A percentile compares a stretch with the other conserved stretches of the same genome.
Conservation (phyloP, 2,797 vertebrate genomes). For the Anguilla pacifica region DNA sequence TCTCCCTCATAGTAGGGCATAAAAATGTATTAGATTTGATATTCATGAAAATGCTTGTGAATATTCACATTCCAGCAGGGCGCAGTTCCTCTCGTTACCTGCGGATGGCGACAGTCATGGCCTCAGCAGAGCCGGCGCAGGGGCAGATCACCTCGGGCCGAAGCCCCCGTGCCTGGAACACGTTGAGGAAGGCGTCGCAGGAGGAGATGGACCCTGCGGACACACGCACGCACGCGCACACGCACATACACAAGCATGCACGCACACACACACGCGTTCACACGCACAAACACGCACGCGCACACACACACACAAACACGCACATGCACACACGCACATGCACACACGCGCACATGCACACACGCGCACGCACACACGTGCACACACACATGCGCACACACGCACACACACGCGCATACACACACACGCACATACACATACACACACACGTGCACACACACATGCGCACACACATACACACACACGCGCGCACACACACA, state of each 20-base stretch:
- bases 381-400: no score
- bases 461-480: background rate
- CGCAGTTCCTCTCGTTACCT: slow-evolving; percentile 72
- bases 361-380: background rate
- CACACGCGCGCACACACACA: background rate
- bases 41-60: no score
- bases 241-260: no score
- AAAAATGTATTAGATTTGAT: no score
- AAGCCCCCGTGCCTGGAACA: slow-evolving; percentile 91
- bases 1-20: no score
- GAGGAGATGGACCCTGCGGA: slow-evolving; percentile 93
- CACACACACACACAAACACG: no score
- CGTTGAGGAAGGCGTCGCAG: slow-evolving; percentile 95
- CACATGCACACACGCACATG: background rate
- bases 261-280: no score
- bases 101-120: slow-evolving; percentile 91
- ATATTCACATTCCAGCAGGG: no score
- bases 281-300: no score
- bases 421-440: no score
- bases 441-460: no score
- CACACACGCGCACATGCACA: background rate
- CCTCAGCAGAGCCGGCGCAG: slow-evolving; percentile 91
- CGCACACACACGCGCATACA: no score
- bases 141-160: slow-evolving; percentile 95
- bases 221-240: background rate